Percentiles rank a stretch among this genome's conserved stretches.
These are phyloP conservation scores for Wasmannia auropunctata DNA, from an alignment of 1,140 invertebrate genomes.

Conservation along the genomic window DNA sequence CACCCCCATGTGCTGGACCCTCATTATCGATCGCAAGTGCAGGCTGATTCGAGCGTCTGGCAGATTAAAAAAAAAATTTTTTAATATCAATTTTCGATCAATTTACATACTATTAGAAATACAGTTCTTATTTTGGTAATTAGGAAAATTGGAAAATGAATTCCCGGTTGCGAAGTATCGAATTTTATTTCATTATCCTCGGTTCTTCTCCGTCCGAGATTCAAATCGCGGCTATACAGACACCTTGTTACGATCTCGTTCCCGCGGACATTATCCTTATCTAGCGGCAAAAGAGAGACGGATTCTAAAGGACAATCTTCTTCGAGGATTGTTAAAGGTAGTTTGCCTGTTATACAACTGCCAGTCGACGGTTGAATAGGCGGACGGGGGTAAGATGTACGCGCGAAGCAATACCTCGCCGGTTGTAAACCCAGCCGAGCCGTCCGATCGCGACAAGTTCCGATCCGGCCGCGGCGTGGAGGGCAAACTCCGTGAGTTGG, in stretches of 20 bases:
- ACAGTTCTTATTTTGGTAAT: not conserved
- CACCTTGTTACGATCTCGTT: not conserved
- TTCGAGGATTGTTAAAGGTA: slow-evolving; percentile 31
- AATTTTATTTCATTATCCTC: not conserved
- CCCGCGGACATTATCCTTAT: slow-evolving; percentile 25
- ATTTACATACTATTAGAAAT: not conserved
- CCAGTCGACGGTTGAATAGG: slow-evolving; percentile 5
- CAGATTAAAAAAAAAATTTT: too few relatives aligned
- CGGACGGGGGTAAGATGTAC: not conserved
- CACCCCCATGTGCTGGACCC: not conserved
- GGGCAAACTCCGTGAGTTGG: not conserved
- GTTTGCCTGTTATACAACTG: slow-evolving; percentile 8
- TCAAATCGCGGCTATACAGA: not conserved
- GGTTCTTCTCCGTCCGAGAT: not conserved
- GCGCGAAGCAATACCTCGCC: not conserved
- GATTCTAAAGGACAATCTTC: slow-evolving; percentile 36
- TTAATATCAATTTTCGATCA: slow-evolving; percentile 22
- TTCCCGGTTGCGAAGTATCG: not conserved
- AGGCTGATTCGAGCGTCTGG: too few relatives aligned
- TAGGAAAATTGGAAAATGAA: not conserved
- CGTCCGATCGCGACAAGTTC: slow-evolving; percentile 17
- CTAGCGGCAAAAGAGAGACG: slow-evolving; percentile 1
- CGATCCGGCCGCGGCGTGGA: not conserved
- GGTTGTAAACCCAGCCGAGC: slow-evolving; percentile 13
- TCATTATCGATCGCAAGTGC: slow-evolving; percentile 44